Conservation (phyloP, 1,140 invertebrate species). For the Cyphomyrmex costatus region DNA sequence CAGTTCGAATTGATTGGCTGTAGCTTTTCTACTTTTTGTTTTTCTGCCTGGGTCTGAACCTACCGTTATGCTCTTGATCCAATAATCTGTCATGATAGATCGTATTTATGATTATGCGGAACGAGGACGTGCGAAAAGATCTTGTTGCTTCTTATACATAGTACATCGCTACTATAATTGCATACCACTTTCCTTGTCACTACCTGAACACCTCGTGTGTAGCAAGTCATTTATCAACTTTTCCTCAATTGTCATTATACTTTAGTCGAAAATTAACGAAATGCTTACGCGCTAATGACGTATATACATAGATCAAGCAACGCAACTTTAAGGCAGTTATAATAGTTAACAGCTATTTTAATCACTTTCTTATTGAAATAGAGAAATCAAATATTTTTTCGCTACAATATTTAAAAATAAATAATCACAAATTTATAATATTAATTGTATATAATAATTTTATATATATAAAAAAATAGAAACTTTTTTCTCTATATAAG, state of each 20-base stretch:
- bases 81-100: conserved; percentile 35
- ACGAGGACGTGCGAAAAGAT: conserved; percentile 54
- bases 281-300: conserved; percentile 51
- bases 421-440: conserved; percentile 26
- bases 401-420: conserved; percentile 11
- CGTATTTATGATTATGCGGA: conserved; percentile 22
- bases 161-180: conserved; percentile 24
- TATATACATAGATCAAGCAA: conserved; percentile 49
- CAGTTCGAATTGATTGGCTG: too few species aligned
- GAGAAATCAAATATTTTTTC: conserved; percentile 22
- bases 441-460: conserved; percentile 47
- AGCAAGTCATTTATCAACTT: conserved; percentile 28
- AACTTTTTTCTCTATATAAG: too few species aligned
- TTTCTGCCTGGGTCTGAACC: too few species aligned
- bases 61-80: conserved; percentile 23
- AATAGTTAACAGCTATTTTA: conserved; percentile 18
- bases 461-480: too few species aligned
- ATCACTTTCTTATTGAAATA: conserved; percentile 5
- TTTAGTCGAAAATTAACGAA: conserved; percentile 42
- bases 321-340: not conserved
- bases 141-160: conserved; percentile 38
- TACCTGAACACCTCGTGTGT: conserved; percentile 71
- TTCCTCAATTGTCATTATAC: not conserved
- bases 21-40: too few species aligned
- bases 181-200: conserved; percentile 46